Evolutionary conservation across 2,888 invertebrate genomes (phyloP), one percentile per base, ranked within the genome.

Genomic region (Ephialtes manifestator): DNA sequence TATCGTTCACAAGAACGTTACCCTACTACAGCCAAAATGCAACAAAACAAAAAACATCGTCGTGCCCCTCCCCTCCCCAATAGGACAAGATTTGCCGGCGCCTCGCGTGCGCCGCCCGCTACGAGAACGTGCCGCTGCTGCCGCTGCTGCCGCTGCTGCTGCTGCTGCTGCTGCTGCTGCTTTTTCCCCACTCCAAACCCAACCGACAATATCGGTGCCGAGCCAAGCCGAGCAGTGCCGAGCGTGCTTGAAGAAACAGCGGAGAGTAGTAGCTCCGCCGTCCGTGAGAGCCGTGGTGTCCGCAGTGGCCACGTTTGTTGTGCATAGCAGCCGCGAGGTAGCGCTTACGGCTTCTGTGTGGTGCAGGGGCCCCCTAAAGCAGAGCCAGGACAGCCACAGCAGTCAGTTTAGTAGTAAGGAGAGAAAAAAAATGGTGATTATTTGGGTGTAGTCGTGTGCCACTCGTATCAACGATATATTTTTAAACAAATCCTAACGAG

Each of bases 361-460:
- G 53, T 74, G 58, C 63, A 39, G 74, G 51, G 65, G 31, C 53
- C 71, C 51, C 58, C 81, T 63, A 53, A 68, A 60, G 20, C 75
- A 58, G 35, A 82, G 39, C 39, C 18, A 51, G 43, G 55, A 53
- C 46, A 48, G 51, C 63, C 53, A 48, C 46, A 72, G 51, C 72
- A 82, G 71, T 72, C 82, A 82, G 65, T 77, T 55, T 58, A 58
- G 58, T 71, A 71, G 70, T 63, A 53, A 72, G 60, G 31, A 51
- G 35, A 86, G 81, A 83, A 89, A 91, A 90, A 93, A 92, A 92
- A 93, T 93, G 93, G 92, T 92, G 92, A 92, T 92, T 91, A 92
- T 92, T 93, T 92, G 93, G 92, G 93, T 93, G 93, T 93, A 92
- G 92, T 92, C 92, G 91, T 90, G 90, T 89, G 60, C 67, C 60